Base-by-base conservation (phyloP, 2,797 vertebrate species). In the Chloroceryle amazona region DNA sequence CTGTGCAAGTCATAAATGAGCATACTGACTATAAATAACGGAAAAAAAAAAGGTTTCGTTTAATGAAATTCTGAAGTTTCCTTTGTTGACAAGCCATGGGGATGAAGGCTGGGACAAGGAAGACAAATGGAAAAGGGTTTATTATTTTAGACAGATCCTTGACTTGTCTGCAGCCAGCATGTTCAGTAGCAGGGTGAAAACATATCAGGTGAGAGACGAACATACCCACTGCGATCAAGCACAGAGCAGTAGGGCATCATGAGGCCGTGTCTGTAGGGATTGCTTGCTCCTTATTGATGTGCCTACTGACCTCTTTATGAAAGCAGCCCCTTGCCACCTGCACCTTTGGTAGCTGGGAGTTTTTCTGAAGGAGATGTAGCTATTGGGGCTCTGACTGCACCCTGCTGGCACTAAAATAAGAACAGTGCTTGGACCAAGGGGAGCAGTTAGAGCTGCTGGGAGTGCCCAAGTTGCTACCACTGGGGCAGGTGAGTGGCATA, bases 381-480 rank as follows among this genome's bases (percentile, higher is more conserved):
- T 83, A 29, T 6, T 1, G 1, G 42, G 29, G 23, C 46, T 28
- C 42, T 0, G 5, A 10, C 28, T 0, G 0, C 52, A 52, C 37
- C 18, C 46, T 14, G 68, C 61, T 37, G 49, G 57, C 49, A 7
- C 51, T 26, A 44, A 10, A 11, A 7, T 0, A 10, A 62, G 61
- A 52, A 3, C 51, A 20, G 55, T 2, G 15, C 42, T 44, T 16
- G n/a, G 58, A 51, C 44, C 16, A 44, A 44, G 42, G 61, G 63
- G 22, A 42, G 42, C 35, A 3, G 35, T 12, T 13, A 17, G 63
- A 63, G 37, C 72, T 63, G 49, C 71, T 47, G 42, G 47, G 17
- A 22, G 19, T 16, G 35, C 26, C 35, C 6, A 0, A 39, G 11
- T 61, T 44, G 26, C 46, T 11, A 44, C 61, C 1, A 8, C 37